Evolutionary conservation across 1,140 invertebrate genomes (phyloP).

Genomic region (Papilio aristodemus): DNA sequence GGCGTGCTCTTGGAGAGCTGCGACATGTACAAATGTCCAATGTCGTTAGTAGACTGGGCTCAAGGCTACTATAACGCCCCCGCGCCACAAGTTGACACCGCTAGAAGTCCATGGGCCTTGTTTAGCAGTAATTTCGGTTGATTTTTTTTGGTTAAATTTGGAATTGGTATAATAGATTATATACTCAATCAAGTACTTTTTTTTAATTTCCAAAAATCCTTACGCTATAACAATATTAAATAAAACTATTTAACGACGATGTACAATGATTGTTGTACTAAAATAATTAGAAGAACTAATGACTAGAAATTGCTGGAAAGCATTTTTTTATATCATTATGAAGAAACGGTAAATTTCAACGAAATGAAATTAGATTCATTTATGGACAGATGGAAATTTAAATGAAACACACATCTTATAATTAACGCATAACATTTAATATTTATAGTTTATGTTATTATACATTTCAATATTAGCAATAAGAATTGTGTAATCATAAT

Average conservation of each 20-base stretch:
- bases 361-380: too few species aligned
- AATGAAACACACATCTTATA: slow-evolving; percentile 71
- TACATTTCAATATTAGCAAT: slow-evolving; percentile 80
- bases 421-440: slow-evolving; percentile 82
- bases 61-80: slow-evolving; percentile 85
- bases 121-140: slow-evolving; percentile 62
- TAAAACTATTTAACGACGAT: too few species aligned
- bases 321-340: too few species aligned
- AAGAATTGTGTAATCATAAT: slow-evolving; percentile 78
- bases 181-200: too few species aligned
- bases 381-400: slow-evolving; percentile 31
- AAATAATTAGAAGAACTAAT: too few species aligned
- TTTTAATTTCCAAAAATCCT: too few species aligned
- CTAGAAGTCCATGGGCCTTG: slow-evolving; percentile 56
- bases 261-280: too few species aligned
- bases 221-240: too few species aligned
- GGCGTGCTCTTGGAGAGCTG: slow-evolving; percentile 81
- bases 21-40: slow-evolving; percentile 83
- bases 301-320: too few species aligned
- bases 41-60: slow-evolving; percentile 87
- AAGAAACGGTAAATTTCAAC: too few species aligned
- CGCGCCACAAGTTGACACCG: slow-evolving; percentile 50
- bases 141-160: background rate
- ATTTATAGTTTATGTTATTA: slow-evolving; percentile 81
- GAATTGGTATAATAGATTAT: background rate